Conservation (phyloP, 2,888 invertebrate species). For the Boloria selene region DNA sequence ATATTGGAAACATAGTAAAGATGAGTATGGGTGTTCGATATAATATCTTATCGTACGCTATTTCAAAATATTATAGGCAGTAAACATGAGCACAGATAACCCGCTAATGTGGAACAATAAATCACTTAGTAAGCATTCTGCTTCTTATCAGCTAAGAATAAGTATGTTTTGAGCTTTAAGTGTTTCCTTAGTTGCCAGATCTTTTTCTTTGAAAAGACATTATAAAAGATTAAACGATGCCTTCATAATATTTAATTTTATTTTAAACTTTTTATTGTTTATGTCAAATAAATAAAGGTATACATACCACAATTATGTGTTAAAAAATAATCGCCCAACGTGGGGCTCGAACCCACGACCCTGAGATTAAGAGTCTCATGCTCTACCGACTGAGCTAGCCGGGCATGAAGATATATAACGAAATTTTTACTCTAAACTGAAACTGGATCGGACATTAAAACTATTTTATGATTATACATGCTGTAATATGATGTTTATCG, state of each 20-base stretch:
- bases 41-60: constrained; percentile 37
- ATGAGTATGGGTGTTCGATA: constrained; percentile 29
- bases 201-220: constrained; percentile 23
- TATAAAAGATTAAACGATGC: constrained; percentile 7
- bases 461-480: too few species aligned
- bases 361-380: constrained; percentile 86
- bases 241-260: neutral
- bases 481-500: too few species aligned
- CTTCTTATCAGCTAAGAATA: constrained; percentile 35
- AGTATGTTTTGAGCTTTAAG: constrained; percentile 37
- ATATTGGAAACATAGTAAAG: constrained; percentile 12
- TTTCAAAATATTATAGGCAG: constrained; percentile 42
- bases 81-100: constrained; percentile 38
- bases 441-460: neutral
- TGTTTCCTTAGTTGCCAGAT: constrained; percentile 32
- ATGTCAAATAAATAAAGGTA: neutral
- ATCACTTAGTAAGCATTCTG: constrained; percentile 40
- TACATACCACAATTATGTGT: neutral
- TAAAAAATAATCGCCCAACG: constrained; percentile 70
- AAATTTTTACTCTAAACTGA: neutral
- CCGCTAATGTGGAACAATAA: constrained; percentile 41
- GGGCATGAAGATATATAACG: constrained; percentile 50
- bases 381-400: constrained; percentile 83
- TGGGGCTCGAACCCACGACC: constrained; percentile 86
- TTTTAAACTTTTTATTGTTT: neutral